phyloP scores from a whole-genome alignment of 1,140 invertebrate species.

The Sarcophaga peregrina region DNA sequence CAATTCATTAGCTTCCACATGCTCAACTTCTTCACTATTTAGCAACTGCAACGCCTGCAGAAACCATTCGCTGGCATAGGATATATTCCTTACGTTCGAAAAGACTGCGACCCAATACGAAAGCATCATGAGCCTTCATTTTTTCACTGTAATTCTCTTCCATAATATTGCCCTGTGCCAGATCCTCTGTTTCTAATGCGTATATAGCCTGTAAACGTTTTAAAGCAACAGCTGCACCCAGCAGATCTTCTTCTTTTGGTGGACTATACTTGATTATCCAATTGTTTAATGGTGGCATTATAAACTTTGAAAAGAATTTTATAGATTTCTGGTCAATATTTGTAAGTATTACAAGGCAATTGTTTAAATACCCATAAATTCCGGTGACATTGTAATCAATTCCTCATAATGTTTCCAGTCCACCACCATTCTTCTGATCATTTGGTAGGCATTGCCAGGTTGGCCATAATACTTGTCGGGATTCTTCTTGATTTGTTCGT shows the following conservation, averaged over 20 bases:
- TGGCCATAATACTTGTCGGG: slow-evolving; percentile 51
- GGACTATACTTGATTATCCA: slow-evolving; percentile 52
- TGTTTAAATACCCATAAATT: not conserved
- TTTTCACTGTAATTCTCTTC: slow-evolving; percentile 76
- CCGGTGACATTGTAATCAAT: not conserved
- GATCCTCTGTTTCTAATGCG: slow-evolving; percentile 83
- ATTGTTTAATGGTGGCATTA: not conserved
- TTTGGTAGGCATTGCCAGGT: slow-evolving; percentile 55
- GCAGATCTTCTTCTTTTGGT: slow-evolving; percentile 87
- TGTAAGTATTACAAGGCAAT: too few relatives aligned
- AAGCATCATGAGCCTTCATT: slow-evolving; percentile 88
- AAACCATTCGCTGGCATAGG: slow-evolving; percentile 94
- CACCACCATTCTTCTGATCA: slow-evolving; percentile 91
- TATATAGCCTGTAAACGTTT: slow-evolving; percentile 95
- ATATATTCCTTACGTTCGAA: slow-evolving; percentile 91
- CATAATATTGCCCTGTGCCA: slow-evolving; percentile 86
- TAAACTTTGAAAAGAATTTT: slow-evolving; percentile 12
- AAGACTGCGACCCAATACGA: slow-evolving; percentile 89
- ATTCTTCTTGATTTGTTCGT: not conserved
- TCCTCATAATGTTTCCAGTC: slow-evolving; percentile 77
- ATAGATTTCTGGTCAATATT: too few relatives aligned
- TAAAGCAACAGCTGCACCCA: slow-evolving; percentile 91
- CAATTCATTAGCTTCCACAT: not conserved
- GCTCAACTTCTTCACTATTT: not conserved
- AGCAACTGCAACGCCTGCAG: slow-evolving; percentile 78